Base-by-base conservation (phyloP, 1,140 invertebrate genomes). In the Cydia strobilella region DNA sequence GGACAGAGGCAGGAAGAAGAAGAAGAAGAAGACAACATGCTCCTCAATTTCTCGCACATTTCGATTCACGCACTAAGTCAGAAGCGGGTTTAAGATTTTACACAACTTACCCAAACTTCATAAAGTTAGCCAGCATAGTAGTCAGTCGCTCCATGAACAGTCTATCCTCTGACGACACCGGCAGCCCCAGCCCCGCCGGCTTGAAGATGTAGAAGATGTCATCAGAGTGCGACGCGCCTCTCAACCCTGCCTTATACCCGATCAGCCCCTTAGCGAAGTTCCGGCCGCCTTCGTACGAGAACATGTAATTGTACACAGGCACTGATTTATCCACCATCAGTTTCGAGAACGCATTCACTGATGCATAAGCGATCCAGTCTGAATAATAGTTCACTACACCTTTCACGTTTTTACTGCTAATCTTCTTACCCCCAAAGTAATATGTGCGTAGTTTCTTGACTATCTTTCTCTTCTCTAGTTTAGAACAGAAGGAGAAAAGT, bases 151-250 rank as follows among this genome's bases (percentile, higher is more conserved):
- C 80, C 15, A 91, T 85, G 74, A 90, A 80, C 6, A 78, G 76
- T 23, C 75, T 80, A 51, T 92, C 90, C 9, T 48, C 48, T 0
- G 69, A 75, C 0, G 80, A 80, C 3, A 91, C 27, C 0, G 77
- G 65, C 31, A 91, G 72, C 4, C 84, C 48, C n/a, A 92, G 54
- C 0, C 89, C 90, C 13, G 74, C 80, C 5, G 90, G 90, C 73
- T 90, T 89, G 66, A 90, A 91, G 7, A 90, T 72, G 79, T 92
- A 92, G 76, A 92, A 91, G 0, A 92, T 59, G 66, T 92, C 90
- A 31, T 89, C 90, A 0, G 85, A 84, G 66, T 92, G 90, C 0
- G 85, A 82, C 0, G 89, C 86, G 0, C 87, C 86, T 7, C 77
- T 39, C 13, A 83, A 54, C 9, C 73, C 9, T 3, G 79, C 35